phyloP scores from a whole-genome alignment of 2,113 vertebrate genomes.

The Dolichallabes microphthalmus region DNA sequence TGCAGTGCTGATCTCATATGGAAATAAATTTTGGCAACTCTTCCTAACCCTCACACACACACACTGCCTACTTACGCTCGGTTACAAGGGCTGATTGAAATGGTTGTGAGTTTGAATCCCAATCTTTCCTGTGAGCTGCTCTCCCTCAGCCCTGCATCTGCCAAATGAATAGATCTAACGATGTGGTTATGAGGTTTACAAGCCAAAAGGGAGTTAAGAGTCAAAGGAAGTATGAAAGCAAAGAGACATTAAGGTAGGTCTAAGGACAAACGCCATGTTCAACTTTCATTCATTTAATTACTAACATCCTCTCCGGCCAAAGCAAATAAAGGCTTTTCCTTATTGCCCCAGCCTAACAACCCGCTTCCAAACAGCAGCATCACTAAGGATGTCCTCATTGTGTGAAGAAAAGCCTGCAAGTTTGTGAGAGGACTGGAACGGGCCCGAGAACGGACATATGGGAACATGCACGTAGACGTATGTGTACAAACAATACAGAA shows the following conservation, averaged over 20 bases:
- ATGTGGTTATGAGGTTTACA: conserved; percentile 18
- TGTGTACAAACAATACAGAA: conserved; percentile 36
- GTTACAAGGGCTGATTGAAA: not conserved
- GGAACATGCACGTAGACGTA: conserved; percentile 37
- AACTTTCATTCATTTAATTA: conserved; percentile 70
- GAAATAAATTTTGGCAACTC: conserved; percentile 37
- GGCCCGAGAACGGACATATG: not conserved
- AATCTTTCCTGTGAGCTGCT: not conserved
- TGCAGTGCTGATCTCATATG: conserved; percentile 33
- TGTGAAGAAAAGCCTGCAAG: conserved; percentile 57
- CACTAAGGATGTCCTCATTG: conserved; percentile 76
- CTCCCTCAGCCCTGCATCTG: not conserved
- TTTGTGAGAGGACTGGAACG: conserved; percentile 34
- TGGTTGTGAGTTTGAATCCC: not conserved
- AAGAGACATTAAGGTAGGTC: conserved; percentile 55
- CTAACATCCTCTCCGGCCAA: conserved; percentile 66
- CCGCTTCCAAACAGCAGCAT: conserved; percentile 70
- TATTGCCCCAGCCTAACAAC: conserved; percentile 74
- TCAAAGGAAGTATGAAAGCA: conserved; percentile 49
- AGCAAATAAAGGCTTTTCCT: conserved; percentile 72
- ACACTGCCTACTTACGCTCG: not conserved
- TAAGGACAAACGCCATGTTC: conserved; percentile 58
- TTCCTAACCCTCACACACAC: conserved; percentile 22
- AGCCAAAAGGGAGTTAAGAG: conserved; percentile 50
- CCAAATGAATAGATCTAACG: not conserved